Evolutionary conservation across 2,113 vertebrate species (phyloP), one percentile per base, ranked within the genome.

Genomic region (Pterocles burchelli): DNA sequence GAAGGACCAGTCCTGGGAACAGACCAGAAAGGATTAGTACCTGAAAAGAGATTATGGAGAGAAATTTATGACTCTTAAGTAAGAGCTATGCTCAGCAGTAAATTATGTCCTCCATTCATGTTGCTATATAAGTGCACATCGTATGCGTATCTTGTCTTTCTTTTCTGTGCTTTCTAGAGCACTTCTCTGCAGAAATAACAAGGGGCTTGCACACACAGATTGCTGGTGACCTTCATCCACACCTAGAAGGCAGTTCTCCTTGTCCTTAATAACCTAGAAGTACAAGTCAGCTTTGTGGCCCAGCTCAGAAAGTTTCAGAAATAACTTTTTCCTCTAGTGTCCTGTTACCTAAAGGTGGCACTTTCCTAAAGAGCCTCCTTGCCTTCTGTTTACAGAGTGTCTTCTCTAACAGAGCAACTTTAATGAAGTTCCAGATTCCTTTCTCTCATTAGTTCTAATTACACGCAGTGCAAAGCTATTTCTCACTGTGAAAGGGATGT

Each of bases 271-370:
- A 86, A 74, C 38, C 33, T 80, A 62, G 20, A 88, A 33, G 17
- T 59, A 22, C 14, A 36, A 74, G 58, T 36, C 28, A 70, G 8
- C 17, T 93, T 54, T 48, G n/a, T 45, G 33, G 28, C 21, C 20
- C 34, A 87, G 29, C 45, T 76, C 38, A 45, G 73, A 91, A 91
- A 72, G n/a, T 91, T 88, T 93, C 66, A 76, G 66, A 85, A 92
- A 57, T 43, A 94, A 70, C 16, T 45, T 28, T 67, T 88, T 94
- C 43, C 49, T 89, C 68, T 90, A 48, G 28, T 89, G 55, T 96
- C 85, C 59, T 84, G 28, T 96, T 97, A 95, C 76, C 78, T 76
- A 34, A 97, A 91, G 46, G 94, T 95, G 86, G 26, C 29, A 25
- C 58, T 84, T 85, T 65, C 89, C 31, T 67, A 38, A 41, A 89